phyloP scores from a whole-genome alignment of 2,797 vertebrate genomes.

The Channa striata region DNA sequence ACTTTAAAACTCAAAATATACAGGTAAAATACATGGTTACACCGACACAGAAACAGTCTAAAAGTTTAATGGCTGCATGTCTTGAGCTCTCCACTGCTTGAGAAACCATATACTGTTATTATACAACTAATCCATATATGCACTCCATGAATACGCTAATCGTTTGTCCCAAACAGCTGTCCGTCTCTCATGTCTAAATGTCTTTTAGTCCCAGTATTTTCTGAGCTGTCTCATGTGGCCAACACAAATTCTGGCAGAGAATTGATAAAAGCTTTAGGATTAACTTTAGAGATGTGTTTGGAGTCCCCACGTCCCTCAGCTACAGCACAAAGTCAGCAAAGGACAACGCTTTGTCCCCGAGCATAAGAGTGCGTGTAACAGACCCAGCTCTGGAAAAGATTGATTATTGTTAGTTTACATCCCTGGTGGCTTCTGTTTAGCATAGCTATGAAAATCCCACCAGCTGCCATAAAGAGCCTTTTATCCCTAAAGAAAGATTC shows the following conservation, averaged over 20 bases:
- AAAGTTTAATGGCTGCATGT: slow-evolving; percentile 21
- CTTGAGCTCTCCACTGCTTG: slow-evolving; percentile 35
- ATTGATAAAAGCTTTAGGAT: slow-evolving; percentile 60
- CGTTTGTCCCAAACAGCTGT: slow-evolving; percentile 31
- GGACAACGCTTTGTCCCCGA: slow-evolving; percentile 25
- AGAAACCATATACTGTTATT: slow-evolving; percentile 36
- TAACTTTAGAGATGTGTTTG: slow-evolving; percentile 54
- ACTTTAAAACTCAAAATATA: background rate
- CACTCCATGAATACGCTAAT: slow-evolving; percentile 40
- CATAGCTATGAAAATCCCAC: background rate
- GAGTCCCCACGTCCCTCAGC: slow-evolving; percentile 35
- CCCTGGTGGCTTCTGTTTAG: slow-evolving; percentile 21
- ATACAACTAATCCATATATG: slow-evolving; percentile 46
- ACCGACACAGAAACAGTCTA: background rate
- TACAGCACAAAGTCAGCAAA: slow-evolving; percentile 40
- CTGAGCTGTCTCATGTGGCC: slow-evolving; percentile 31
- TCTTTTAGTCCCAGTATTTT: slow-evolving; percentile 31
- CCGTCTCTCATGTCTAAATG: slow-evolving; percentile 30
- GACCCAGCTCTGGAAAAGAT: slow-evolving; percentile 23
- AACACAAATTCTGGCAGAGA: slow-evolving; percentile 46
- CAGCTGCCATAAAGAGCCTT: background rate
- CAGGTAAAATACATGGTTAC: background rate
- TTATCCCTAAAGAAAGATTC: slow-evolving; percentile 18
- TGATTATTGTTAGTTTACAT: slow-evolving; percentile 28
- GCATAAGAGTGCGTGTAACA: slow-evolving; percentile 21